These are phyloP conservation scores for Caenorhabditis sp. DNA, from an alignment of 2,888 invertebrate species.

Conservation along the genomic window DNA sequence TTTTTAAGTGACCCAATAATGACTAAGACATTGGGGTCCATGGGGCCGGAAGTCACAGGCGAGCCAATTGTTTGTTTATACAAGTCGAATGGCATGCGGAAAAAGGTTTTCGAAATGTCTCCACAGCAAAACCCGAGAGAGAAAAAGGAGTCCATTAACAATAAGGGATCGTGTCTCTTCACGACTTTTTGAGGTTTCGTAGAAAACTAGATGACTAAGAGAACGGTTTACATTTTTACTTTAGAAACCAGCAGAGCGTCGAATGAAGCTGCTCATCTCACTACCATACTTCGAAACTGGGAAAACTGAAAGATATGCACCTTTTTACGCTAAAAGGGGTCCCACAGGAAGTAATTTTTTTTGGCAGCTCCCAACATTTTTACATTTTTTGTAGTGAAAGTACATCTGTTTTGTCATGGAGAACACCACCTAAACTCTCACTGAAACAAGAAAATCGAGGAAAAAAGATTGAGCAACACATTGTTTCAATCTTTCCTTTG, in stretches of 20 bases:
- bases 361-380: constrained; percentile 29
- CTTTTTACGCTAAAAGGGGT: constrained; percentile 26
- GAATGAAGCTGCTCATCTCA: too few relatives aligned
- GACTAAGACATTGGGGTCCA: constrained; percentile 48
- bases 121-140: constrained; percentile 18
- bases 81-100: constrained; percentile 62
- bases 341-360: constrained; percentile 46
- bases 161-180: constrained; percentile 6
- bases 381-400: constrained; percentile 29
- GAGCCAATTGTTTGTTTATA: constrained; percentile 62
- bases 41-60: constrained; percentile 40
- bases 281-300: neutral
- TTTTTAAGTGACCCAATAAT: constrained; percentile 60
- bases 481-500: constrained; percentile 24
- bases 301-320: constrained; percentile 6
- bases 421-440: constrained; percentile 6
- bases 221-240: too few relatives aligned
- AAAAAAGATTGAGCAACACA: neutral
- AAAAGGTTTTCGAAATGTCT: constrained; percentile 57
- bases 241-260: too few relatives aligned
- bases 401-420: constrained; percentile 25
- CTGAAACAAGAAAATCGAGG: neutral
- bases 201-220: neutral
- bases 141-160: constrained; percentile 22
- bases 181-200: neutral